Evolutionary conservation across 2,113 vertebrate genomes (phyloP), one percentile per base, ranked within the genome.

Genomic region (Suncus etruscus): DNA sequence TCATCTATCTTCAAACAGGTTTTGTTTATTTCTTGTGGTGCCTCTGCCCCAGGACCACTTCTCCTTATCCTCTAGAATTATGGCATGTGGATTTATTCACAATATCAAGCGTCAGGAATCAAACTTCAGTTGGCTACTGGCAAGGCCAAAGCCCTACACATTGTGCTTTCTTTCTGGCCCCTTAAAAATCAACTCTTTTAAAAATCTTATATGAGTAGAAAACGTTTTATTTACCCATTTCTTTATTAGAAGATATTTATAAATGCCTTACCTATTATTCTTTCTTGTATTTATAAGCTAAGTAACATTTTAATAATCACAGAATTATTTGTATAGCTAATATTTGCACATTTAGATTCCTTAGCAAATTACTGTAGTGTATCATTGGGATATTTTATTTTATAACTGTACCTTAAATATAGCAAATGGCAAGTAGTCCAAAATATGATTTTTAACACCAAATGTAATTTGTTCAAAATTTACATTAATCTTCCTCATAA

Each of bases 401-500:
- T 96, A 75, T 84, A 97, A 95, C 90, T 1, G 1, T 93, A 92
- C 54, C 68, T 96, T 95, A 87, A 91, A 95, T 97, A 92, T 39
- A 85, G 77, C 80, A 94, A 93, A 0, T 89, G 82, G 76, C 94
- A 97, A 97, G 96, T 94, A 96, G 1, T 80, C 96, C 87, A 91
- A 95, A 91, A 96, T 97, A 94, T 93, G 96, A 97, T 97, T 97
- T 97, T 96, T 97, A 97, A 95, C 92, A 95, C 96, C 5, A 76
- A 93, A 94, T 65, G 72, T 95, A 94, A 97, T 92, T 98, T 97
- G 91, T 92, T 97, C 95, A 96, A 91, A 98, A 97, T 98, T 98
- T 97, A 93, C 94, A 86, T 96, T 97, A 72, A 95, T 97, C 97
- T 97, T 94, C 97, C 95, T 95, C 95, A 95, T 97, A 97, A 95